Evolutionary conservation across 1,140 invertebrate species (phyloP), one percentile per base, ranked within the genome.

Genomic region (Drosophila busckii): DNA sequence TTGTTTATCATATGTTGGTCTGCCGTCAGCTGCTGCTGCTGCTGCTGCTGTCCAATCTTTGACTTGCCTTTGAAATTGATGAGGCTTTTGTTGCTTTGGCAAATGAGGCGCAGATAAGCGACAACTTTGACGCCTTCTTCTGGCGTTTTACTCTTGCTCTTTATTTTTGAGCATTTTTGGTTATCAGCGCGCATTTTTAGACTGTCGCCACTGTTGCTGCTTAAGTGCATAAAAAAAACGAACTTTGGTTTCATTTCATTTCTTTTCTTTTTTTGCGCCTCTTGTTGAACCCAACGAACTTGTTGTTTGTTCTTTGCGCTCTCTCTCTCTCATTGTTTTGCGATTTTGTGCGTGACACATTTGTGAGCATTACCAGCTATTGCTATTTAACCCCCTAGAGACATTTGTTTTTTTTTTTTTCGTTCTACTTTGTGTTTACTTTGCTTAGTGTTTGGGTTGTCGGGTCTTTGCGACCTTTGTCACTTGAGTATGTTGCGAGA

Each of bases 21-120:
- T 48, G 50, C 45, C 73, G 64, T 75, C 64, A 75, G 48, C 52
- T 54, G 38, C 28, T 44, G 49, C 54, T 59, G 37, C 16, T 40
- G 34, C 17, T 28, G 37, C 10, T 23, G 28, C 38, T 53, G 62
- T 49, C 70, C 63, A 73, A 68, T 71, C 64, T 54, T 42, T 31
- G 42, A 32, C 31, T 19, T 31, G 31, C 40, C 49, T 70, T 63
- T 78, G 71, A 59, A 76, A 76, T 76, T 76, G 71, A 76, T 76
- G 71, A 67, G 73, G 71, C 67, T 55, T 70, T 63, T 70, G 71
- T 70, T 70, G 70, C 46, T 69, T 65, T 75, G 71, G 71, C 71
- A 76, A 76, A 76, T 76, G 71, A 76, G 71, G 71, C 71, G 62
- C 56, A 78, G 71, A 76, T 76, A 76, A 76, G 71, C 71, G 55